Percentiles rank a stretch among this genome's conserved stretches.
These are phyloP conservation scores for Crotalus horridus DNA, from an alignment of 2,113 vertebrate genomes.

Conservation along the genomic window DNA sequence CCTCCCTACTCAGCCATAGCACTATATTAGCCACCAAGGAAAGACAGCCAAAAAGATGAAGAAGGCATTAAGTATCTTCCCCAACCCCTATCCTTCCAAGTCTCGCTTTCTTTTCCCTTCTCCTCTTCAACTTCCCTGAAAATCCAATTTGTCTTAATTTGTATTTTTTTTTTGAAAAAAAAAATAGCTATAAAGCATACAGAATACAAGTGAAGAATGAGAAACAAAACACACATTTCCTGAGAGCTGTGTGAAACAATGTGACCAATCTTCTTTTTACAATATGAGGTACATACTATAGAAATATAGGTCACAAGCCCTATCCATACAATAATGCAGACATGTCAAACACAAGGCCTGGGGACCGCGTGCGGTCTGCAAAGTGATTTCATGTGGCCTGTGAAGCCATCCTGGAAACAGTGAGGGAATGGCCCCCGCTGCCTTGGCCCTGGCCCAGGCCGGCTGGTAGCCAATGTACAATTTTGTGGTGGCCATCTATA, in stretches of 20 bases:
- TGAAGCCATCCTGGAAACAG: too few relatives aligned
- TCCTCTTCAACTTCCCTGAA: not conserved
- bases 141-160: not conserved
- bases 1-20: not conserved
- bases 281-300: not conserved
- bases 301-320: not conserved
- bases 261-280: not conserved
- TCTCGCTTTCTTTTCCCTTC: not conserved
- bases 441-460: too few relatives aligned
- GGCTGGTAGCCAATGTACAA: too few relatives aligned
- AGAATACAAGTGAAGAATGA: not conserved
- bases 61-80: not conserved
- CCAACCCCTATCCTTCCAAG: not conserved
- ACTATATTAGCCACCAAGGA: not conserved
- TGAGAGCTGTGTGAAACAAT: not conserved
- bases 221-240: not conserved
- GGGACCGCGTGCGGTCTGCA: too few relatives aligned
- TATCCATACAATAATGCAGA: not conserved
- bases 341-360: too few relatives aligned
- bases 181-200: not conserved
- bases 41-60: not conserved
- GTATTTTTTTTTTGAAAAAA: not conserved
- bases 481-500: too few relatives aligned
- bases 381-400: too few relatives aligned
- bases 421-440: too few relatives aligned